phyloP scores from a whole-genome alignment of 2,888 invertebrate genomes.

The Nephrotoma flavescens region DNA sequence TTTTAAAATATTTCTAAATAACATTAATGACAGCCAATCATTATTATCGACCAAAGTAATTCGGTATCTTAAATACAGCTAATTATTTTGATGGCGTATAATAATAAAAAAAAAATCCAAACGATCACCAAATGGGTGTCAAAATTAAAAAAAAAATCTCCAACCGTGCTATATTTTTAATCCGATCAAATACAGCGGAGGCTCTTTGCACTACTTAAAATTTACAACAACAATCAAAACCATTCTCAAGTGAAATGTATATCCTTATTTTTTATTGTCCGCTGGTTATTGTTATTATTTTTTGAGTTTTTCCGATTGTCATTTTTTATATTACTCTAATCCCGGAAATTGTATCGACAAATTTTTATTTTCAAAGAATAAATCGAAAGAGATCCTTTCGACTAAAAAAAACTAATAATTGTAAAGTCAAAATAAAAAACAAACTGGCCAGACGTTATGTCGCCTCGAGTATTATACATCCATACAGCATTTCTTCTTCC shows the following conservation, averaged over 20 bases:
- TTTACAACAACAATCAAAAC: not conserved
- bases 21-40: too few species aligned
- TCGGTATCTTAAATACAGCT: too few species aligned
- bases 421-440: not conserved
- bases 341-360: not conserved
- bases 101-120: too few species aligned
- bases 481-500: not conserved
- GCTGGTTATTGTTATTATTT: not conserved
- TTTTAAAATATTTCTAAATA: too few species aligned
- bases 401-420: not conserved
- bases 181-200: not conserved
- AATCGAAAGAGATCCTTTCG: not conserved
- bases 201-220: not conserved
- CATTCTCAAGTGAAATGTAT: not conserved
- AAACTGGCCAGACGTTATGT: not conserved
- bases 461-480: not conserved
- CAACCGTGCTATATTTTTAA: not conserved
- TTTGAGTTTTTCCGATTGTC: not conserved
- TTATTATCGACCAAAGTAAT: too few species aligned
- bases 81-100: too few species aligned
- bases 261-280: not conserved
- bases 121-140: too few species aligned
- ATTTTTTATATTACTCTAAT: not conserved
- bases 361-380: not conserved
- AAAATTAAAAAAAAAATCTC: not conserved